Evolutionary conservation across 2,888 invertebrate species (phyloP).

Genomic region (Sarcophaga caerulescens): DNA sequence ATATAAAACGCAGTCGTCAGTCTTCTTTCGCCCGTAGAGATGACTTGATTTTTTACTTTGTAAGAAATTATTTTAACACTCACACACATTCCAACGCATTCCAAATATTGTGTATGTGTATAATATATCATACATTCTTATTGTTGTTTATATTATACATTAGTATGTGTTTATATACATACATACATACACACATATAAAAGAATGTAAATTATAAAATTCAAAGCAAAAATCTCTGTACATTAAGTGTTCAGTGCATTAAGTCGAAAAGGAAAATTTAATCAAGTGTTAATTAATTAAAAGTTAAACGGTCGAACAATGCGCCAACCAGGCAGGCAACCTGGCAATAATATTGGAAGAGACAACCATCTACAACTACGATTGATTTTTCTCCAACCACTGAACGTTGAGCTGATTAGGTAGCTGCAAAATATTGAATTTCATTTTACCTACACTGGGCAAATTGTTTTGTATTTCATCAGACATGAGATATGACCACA

Average conservation of each 20-base stretch:
- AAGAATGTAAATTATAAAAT: not conserved
- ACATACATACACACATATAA: not conserved
- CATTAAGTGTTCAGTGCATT: not conserved
- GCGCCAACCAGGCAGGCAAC: not conserved
- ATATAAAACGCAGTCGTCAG: conserved; percentile 37
- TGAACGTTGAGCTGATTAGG: conserved; percentile 32
- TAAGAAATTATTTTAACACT: conserved; percentile 17
- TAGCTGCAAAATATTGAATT: conserved; percentile 52
- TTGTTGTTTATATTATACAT: not conserved
- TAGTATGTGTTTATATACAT: not conserved
- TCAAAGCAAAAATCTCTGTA: too few species aligned
- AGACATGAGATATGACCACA: conserved; percentile 9
- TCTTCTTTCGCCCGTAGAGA: conserved; percentile 43
- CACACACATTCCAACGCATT: not conserved
- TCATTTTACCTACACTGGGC: conserved; percentile 24
- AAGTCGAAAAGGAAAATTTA: conserved; percentile 24
- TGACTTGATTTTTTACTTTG: conserved; percentile 41
- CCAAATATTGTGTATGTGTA: not conserved
- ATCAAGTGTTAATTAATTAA: conserved; percentile 56
- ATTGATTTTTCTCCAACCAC: conserved; percentile 27
- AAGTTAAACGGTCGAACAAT: conserved; percentile 27
- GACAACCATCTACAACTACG: not conserved
- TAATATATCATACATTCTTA: not conserved
- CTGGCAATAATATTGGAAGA: not conserved
- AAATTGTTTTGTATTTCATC: conserved; percentile 39